phyloP scores from a whole-genome alignment of 37 sponge, comb jelly and placozoan genomes.

The Haliclona indistincta region DNA sequence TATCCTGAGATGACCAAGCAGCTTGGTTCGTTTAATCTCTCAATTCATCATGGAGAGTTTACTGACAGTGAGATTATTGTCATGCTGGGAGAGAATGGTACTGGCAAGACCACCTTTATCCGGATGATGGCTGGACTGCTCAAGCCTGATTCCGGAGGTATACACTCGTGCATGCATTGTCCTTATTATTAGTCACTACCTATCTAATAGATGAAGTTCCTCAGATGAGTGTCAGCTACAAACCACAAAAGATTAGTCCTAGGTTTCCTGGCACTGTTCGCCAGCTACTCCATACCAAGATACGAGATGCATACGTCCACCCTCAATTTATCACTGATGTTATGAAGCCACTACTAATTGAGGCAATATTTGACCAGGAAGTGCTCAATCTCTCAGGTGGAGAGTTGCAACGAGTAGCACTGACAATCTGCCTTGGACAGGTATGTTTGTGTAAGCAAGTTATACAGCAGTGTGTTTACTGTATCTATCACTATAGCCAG shows the following conservation, averaged over 20 bases:
- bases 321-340: conserved; percentile 98
- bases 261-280: conserved; percentile 93
- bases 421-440: conserved; percentile 91
- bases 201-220: conserved; percentile 77
- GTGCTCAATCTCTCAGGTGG: conserved; percentile 97
- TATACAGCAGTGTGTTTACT: not conserved
- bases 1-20: conserved; percentile 92
- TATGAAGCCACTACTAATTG: conserved; percentile 93
- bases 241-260: conserved; percentile 99
- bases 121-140: conserved; percentile 94
- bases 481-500: conserved; percentile 65
- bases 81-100: conserved; percentile 99
- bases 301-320: conserved; percentile 94
- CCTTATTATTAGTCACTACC: not conserved
- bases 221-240: conserved; percentile 92
- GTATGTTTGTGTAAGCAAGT: too few relatives aligned
- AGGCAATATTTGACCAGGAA: conserved; percentile 86
- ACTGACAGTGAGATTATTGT: conserved; percentile 99
- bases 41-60: conserved; percentile 82
- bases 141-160: conserved; percentile 84
- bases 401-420: conserved; percentile 95
- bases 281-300: conserved; percentile 94
- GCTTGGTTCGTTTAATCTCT: conserved; percentile 68
- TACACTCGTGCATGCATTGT: not conserved
- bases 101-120: conserved; percentile 99